These are phyloP conservation scores for Brachyistius frenatus DNA, from an alignment of 2,113 vertebrate species.

Conservation along the genomic window DNA sequence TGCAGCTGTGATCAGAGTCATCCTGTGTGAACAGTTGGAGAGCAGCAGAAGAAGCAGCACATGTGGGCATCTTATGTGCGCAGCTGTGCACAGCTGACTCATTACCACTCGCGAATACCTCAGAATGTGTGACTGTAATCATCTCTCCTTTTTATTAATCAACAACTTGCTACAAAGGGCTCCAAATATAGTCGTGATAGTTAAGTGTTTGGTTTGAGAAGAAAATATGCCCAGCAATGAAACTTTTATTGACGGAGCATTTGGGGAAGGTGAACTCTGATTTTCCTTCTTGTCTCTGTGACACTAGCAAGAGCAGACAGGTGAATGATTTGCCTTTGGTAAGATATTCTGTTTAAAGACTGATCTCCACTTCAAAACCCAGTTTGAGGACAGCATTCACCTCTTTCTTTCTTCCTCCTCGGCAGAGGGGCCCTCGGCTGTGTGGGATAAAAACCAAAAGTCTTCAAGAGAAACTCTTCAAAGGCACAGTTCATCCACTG, in stretches of 20 bases:
- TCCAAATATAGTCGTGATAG: constrained; percentile 9
- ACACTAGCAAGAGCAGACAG: constrained; percentile 59
- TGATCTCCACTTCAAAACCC: constrained; percentile 77
- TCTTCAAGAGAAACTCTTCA: constrained; percentile 74
- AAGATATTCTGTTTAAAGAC: constrained; percentile 79
- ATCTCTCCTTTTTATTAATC: constrained; percentile 53
- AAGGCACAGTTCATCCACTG: constrained; percentile 57
- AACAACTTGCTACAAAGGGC: constrained; percentile 2
- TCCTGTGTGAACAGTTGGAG: constrained; percentile 66
- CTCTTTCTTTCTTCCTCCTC: constrained; percentile 58
- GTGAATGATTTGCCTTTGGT: constrained; percentile 72
- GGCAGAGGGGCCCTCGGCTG: constrained; percentile 53
- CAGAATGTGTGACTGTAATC: constrained; percentile 50
- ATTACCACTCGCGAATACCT: constrained; percentile 64
- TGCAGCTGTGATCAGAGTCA: constrained; percentile 55
- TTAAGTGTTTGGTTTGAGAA: constrained; percentile 8
- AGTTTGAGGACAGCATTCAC: constrained; percentile 63
- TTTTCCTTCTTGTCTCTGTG: constrained; percentile 47
- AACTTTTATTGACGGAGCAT: constrained; percentile 29
- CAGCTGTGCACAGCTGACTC: constrained; percentile 74
- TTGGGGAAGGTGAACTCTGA: constrained; percentile 55
- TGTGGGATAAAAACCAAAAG: constrained; percentile 51
- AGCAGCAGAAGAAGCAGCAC: constrained; percentile 56
- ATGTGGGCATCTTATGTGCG: constrained; percentile 65
- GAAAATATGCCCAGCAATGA: not conserved